Percentiles rank a stretch among this genome's conserved stretches.
phyloP scores from a whole-genome alignment of 2,888 invertebrate genomes.

The Gerris lacustris region DNA sequence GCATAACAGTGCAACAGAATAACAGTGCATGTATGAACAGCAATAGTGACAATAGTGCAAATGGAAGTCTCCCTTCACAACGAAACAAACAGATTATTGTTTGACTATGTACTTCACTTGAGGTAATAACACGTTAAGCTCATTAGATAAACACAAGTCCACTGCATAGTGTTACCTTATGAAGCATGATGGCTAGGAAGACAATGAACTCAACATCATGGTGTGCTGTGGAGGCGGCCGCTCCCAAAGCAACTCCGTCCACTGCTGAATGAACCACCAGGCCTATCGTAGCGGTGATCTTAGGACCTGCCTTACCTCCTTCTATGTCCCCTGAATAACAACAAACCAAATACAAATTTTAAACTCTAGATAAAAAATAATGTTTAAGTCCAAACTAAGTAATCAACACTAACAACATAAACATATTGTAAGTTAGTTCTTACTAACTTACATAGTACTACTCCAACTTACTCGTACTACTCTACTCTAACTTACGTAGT shows the following conservation, averaged over 20 bases:
- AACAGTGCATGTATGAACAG: no score
- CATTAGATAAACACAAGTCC: no score
- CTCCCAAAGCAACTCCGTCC: slow-evolving; percentile 95
- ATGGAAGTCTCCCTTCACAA: no score
- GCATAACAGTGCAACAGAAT: no score
- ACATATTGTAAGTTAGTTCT: neutral
- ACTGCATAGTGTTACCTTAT: slow-evolving; percentile 51
- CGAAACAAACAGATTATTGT: no score
- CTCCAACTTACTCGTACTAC: no score
- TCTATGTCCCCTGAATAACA: slow-evolving; percentile 36
- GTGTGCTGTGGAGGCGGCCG: slow-evolving; percentile 91
- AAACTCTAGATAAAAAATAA: neutral
- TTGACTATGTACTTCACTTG: no score
- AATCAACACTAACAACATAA: neutral
- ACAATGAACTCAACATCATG: slow-evolving; percentile 95
- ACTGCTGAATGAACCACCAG: slow-evolving; percentile 97
- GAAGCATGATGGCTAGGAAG: slow-evolving; percentile 96
- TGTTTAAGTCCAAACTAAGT: neutral
- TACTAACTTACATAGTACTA: no score
- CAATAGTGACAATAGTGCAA: no score
- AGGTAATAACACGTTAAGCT: no score
- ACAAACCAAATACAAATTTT: neutral
- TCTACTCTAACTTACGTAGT: no score
- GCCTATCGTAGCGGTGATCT: slow-evolving; percentile 89
- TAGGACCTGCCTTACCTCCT: slow-evolving; percentile 39